Evolutionary conservation across 2,113 vertebrate species (phyloP).

Genomic region (Festucalex cinctus): DNA sequence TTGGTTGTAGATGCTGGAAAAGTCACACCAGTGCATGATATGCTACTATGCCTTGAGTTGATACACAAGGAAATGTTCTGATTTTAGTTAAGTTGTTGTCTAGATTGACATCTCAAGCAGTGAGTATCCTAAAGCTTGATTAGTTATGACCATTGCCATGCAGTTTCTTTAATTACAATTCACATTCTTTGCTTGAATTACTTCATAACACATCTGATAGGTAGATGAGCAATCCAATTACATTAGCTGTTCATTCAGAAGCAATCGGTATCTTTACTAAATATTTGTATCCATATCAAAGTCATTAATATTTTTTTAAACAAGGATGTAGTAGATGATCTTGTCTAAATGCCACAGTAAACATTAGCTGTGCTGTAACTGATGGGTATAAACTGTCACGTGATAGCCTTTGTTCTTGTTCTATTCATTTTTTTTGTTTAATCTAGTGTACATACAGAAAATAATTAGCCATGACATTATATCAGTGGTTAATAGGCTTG

Average conservation of each 20-base stretch:
- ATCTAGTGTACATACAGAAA: conserved; percentile 64
- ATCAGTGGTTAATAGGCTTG: conserved; percentile 79
- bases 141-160: not conserved
- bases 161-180: not conserved
- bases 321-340: not conserved
- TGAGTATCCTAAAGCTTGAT: not conserved
- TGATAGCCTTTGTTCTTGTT: not conserved
- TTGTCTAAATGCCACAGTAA: not conserved
- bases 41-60: not conserved
- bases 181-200: not conserved
- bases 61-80: not conserved
- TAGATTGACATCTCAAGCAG: not conserved
- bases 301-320: not conserved
- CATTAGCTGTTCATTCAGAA: not conserved
- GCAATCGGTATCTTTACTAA: not conserved
- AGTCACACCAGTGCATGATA: not conserved
- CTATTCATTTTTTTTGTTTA: conserved; percentile 37
- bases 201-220: not conserved
- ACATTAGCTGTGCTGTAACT: not conserved
- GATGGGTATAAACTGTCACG: not conserved
- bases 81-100: not conserved
- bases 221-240: not conserved
- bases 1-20: not conserved
- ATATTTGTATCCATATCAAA: not conserved
- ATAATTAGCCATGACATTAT: conserved; percentile 75